Percentiles rank a stretch among this genome's conserved stretches.
Evolutionary conservation across 2,888 invertebrate species (phyloP).

Genomic region (Hartigia nigra): DNA sequence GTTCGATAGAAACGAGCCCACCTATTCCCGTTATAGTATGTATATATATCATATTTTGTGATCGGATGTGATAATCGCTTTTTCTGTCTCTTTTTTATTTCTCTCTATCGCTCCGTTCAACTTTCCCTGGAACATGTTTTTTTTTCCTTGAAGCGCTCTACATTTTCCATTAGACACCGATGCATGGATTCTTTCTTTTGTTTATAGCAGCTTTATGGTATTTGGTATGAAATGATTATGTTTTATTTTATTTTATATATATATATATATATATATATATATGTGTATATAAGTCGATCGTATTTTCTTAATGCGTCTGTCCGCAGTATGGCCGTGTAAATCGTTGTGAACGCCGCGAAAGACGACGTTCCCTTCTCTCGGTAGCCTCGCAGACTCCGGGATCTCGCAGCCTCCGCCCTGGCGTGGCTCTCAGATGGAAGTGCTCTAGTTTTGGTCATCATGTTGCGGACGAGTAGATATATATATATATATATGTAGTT

Average conservation of each 20-base stretch:
- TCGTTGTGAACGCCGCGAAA: conserved; percentile 41
- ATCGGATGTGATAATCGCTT: neutral
- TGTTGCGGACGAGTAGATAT: conserved; percentile 29
- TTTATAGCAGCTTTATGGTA: neutral
- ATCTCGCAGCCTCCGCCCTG: conserved; percentile 33
- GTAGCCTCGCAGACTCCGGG: conserved; percentile 26
- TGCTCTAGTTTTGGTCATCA: conserved; percentile 39
- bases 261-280: no score
- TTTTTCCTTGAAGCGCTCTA: no score
- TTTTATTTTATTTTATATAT: neutral
- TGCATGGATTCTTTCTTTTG: neutral
- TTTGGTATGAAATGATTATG: neutral
- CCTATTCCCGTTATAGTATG: neutral
- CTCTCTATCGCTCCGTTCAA: neutral
- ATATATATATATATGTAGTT: no score
- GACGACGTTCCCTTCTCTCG: conserved; percentile 47
- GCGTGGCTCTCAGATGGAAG: conserved; percentile 33
- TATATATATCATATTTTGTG: neutral
- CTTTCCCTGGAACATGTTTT: neutral
- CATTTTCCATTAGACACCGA: neutral
- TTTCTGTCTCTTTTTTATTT: neutral
- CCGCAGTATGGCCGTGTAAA: neutral
- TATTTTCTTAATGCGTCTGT: neutral
- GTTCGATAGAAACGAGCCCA: neutral
- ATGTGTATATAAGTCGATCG: neutral